A percentile compares a stretch with the other conserved stretches of the same genome.
Evolutionary conservation across 2,888 invertebrate species (phyloP).

Genomic region (Aporophyla lueneburgensis): DNA sequence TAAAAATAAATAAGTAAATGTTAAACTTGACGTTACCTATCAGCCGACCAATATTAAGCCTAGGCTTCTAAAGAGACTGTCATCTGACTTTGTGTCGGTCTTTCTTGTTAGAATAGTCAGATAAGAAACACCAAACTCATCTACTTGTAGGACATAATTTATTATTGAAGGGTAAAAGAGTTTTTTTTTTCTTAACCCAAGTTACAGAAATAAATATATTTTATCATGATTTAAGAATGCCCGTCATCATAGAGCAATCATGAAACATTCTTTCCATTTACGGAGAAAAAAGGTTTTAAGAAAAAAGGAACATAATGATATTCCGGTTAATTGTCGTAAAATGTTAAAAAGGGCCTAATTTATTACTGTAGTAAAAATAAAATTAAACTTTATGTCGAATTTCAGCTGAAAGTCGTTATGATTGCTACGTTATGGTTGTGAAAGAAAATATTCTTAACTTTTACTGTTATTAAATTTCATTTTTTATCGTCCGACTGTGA

Average conservation of each 20-base stretch:
- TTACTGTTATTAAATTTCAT: conserved; percentile 24
- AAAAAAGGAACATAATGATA: conserved; percentile 4
- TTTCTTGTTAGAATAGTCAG: no score
- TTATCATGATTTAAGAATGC: not conserved
- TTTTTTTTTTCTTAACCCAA: not conserved
- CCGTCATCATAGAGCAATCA: not conserved
- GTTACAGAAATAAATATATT: not conserved
- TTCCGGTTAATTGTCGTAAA: conserved; percentile 34
- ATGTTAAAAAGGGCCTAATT: conserved; percentile 39
- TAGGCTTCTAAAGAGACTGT: not conserved
- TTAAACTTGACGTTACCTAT: no score
- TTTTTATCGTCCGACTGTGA: conserved; percentile 10
- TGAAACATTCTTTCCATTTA: not conserved
- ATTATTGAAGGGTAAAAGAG: not conserved
- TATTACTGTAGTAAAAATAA: conserved; percentile 52
- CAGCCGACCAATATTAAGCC: no score
- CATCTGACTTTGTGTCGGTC: not conserved
- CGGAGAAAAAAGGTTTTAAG: not conserved
- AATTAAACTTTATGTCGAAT: conserved; percentile 40
- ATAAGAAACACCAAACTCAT: not conserved
- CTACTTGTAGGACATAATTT: not conserved
- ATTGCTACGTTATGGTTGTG: conserved; percentile 25
- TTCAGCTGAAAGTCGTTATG: conserved; percentile 26
- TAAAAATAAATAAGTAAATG: no score
- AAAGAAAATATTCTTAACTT: conserved; percentile 12